Base-by-base conservation (phyloP, 2,888 invertebrate species). In the Anthrax anthrax region DNA sequence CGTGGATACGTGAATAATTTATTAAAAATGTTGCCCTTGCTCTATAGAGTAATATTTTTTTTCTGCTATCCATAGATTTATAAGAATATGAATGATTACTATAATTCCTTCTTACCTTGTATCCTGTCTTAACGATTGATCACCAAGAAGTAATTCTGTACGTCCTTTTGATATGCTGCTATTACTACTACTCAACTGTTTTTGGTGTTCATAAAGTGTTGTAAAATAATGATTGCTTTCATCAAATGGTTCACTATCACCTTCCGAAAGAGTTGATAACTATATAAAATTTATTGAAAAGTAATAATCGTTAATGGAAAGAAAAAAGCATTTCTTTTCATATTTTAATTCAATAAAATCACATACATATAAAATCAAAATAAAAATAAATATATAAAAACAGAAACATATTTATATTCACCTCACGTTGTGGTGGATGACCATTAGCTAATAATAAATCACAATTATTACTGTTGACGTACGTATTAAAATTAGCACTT, bases 141-240 rank as follows among this genome's bases (percentile, higher is more conserved):
- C 68, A 42, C 68, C 68, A 51, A 68, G 55, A 56, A 68, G 59
- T 54, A 69, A 57, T 58, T 68, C 68, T 52, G 67, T 69, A 56
- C 68, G 63, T 54, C 68, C 68, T 62, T 65, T 68, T 65, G 67
- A 67, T 67, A 67, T 67, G 65, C 67, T 67, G 59, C 59, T 65
- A 60, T 63, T 64, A 59, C 64, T 65, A 37, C 39, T 42, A 43
- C 38, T 48, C 39, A 52, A 57, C 52, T 61, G 50, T 42, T 39
- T 47, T 39, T 51, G 49, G 40, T 47, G 47, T 32, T 52, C 53
- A 47, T 54, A 52, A 38, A 53, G 36, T 43, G 46, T 43, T 37
- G 46, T 43, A n/a, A 8, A 9, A 16, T 16, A 17, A 23, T 39
- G 42, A 42, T 47, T 48, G 45, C 47, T 44, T 41, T 52, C 54